These are phyloP conservation scores for Sceliomorpha sp. DNA, from an alignment of 2,888 invertebrate species.

Conservation along the genomic window DNA sequence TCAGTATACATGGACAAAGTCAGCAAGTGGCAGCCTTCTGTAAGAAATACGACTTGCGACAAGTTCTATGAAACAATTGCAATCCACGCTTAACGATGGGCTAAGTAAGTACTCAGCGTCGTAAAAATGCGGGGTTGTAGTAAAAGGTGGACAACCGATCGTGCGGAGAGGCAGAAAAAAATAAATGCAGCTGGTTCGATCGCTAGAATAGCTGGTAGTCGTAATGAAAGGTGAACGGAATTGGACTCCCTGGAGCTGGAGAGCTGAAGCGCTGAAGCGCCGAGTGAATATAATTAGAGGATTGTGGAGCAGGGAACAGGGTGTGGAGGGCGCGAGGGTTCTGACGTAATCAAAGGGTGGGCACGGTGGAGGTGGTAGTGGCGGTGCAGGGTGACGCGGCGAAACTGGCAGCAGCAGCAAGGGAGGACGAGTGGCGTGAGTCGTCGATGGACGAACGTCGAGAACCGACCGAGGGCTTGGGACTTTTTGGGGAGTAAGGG, in stretches of 20 bases:
- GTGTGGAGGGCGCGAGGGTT: constrained; percentile 64
- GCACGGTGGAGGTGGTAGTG: constrained; percentile 62
- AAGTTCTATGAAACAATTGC: too few relatives aligned
- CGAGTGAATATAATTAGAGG: constrained; percentile 81
- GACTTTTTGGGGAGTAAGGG: constrained; percentile 55
- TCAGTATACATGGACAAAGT: too few relatives aligned
- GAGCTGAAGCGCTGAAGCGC: constrained; percentile 65
- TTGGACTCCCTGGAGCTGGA: constrained; percentile 77
- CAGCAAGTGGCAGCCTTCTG: too few relatives aligned
- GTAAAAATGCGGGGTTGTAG: background rate
- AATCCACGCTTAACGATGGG: too few relatives aligned
- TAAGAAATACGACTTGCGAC: too few relatives aligned
- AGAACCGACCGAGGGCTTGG: constrained; percentile 43
- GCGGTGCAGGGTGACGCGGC: constrained; percentile 53
- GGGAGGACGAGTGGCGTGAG: constrained; percentile 59
- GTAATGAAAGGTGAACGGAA: constrained; percentile 80
- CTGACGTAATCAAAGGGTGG: constrained; percentile 79
- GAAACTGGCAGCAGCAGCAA: constrained; percentile 59
- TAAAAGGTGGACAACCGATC: constrained; percentile 12
- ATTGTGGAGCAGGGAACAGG: constrained; percentile 67
- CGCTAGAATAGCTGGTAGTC: constrained; percentile 73
- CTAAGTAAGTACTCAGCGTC: too few relatives aligned
- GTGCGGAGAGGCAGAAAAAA: constrained; percentile 39
- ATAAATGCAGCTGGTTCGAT: constrained; percentile 72
- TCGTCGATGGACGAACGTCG: constrained; percentile 43